A percentile compares a stretch with the other conserved stretches of the same genome.
Conservation (phyloP, 1,140 invertebrate species). For the Listronotus bonariensis region DNA sequence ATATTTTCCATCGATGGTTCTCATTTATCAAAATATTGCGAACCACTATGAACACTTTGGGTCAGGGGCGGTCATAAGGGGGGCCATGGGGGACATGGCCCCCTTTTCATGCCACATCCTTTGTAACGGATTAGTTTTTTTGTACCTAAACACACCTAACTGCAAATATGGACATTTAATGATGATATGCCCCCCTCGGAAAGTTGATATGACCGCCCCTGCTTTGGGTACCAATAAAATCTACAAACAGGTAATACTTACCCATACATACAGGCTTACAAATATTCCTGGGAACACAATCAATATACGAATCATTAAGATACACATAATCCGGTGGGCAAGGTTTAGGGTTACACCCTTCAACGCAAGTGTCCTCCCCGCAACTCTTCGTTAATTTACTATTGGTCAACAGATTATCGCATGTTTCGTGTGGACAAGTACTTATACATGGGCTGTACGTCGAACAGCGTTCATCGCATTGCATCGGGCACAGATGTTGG, state of each 20-base stretch:
- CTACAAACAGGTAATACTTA: background rate
- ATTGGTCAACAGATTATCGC: constrained; percentile 76
- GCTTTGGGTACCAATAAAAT: background rate
- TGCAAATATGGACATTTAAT: too few species aligned
- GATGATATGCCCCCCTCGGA: too few species aligned
- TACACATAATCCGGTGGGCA: constrained; percentile 75
- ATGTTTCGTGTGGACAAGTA: constrained; percentile 80
- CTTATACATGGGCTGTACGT: constrained; percentile 80
- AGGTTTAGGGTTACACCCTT: constrained; percentile 74
- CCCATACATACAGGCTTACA: constrained; percentile 73
- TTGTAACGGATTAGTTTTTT: too few species aligned
- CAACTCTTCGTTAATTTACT: constrained; percentile 65
- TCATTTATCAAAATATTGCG: too few species aligned
- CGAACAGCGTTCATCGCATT: constrained; percentile 80
- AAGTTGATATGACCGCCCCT: too few species aligned
- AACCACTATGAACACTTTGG: too few species aligned
- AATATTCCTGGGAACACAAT: constrained; percentile 73
- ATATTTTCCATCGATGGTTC: too few species aligned
- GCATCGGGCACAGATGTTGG: constrained; percentile 82
- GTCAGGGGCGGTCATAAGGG: too few species aligned
- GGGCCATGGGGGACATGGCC: too few species aligned
- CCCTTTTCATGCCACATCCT: too few species aligned
- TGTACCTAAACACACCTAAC: too few species aligned
- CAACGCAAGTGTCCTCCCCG: constrained; percentile 74
- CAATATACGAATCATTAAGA: constrained; percentile 66